A percentile compares a stretch with the other conserved stretches of the same genome.
phyloP scores from a whole-genome alignment of 2,797 vertebrate genomes.

The Pogonophryne albipinna region DNA sequence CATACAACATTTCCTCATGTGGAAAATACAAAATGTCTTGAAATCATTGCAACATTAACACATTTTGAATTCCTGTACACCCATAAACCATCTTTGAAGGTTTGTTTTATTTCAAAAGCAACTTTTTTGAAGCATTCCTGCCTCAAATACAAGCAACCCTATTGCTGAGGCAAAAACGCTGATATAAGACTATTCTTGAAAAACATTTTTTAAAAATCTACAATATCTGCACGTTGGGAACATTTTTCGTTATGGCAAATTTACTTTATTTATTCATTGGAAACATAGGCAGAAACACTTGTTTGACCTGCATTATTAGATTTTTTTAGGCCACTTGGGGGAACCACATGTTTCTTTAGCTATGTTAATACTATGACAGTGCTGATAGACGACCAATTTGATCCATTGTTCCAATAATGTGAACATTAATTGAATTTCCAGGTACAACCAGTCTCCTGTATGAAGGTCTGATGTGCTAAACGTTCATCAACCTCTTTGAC shows the following conservation, averaged over 20 bases:
- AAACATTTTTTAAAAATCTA: background rate
- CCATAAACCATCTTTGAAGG: background rate
- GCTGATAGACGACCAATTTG: background rate
- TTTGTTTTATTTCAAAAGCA: too few relatives aligned
- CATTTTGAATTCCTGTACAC: background rate
- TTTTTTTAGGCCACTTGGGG: background rate
- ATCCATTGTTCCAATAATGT: background rate
- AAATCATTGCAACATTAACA: background rate
- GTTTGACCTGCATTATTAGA: background rate
- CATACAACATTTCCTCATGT: background rate
- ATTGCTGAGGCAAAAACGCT: background rate
- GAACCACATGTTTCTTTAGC: background rate
- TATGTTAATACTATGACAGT: background rate
- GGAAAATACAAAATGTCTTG: background rate
- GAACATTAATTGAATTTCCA: too few relatives aligned
- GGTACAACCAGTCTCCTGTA: too few relatives aligned
- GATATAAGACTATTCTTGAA: background rate
- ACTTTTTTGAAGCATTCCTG: background rate
- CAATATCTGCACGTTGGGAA: background rate
- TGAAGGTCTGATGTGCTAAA: too few relatives aligned
- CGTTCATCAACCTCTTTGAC: too few relatives aligned
- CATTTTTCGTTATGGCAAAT: background rate
- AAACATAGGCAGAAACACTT: background rate
- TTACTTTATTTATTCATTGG: background rate
- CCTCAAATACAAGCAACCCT: background rate